These are phyloP conservation scores for Trichacis sp. DNA, from an alignment of 2,888 invertebrate species.

Conservation along the genomic window DNA sequence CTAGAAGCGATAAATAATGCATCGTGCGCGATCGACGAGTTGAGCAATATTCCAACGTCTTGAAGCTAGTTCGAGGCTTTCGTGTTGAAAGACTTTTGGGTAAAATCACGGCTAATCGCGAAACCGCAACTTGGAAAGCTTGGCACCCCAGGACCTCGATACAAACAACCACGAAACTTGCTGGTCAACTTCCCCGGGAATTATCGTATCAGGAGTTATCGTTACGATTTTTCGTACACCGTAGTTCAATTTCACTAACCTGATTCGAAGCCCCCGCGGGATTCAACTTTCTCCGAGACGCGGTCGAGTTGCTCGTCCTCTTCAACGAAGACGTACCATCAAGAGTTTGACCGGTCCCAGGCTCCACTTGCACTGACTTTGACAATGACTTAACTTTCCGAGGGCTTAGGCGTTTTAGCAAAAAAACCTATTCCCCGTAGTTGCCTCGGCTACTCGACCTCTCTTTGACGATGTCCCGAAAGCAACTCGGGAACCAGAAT, in stretches of 20 bases:
- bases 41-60: slow-evolving; percentile 41
- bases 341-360: not conserved
- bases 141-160: too few species aligned
- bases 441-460: not conserved
- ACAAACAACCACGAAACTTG: too few species aligned
- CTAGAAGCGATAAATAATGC: slow-evolving; percentile 52
- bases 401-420: not conserved
- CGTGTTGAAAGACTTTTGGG: slow-evolving; percentile 34
- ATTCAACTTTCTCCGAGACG: slow-evolving; percentile 48
- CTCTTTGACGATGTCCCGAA: slow-evolving; percentile 3
- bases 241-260: slow-evolving; percentile 58
- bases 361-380: slow-evolving; percentile 8
- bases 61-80: slow-evolving; percentile 15
- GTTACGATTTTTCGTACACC: not conserved
- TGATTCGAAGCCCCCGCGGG: slow-evolving; percentile 50
- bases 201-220: too few species aligned
- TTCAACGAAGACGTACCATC: not conserved
- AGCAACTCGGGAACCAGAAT: not conserved
- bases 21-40: slow-evolving; percentile 45
- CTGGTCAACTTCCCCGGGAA: too few species aligned
- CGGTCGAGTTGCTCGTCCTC: slow-evolving; percentile 13
- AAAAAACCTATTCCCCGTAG: slow-evolving; percentile 11
- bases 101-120: slow-evolving; percentile 24
- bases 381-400: not conserved
- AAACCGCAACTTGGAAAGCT: too few species aligned